phyloP scores from a whole-genome alignment of 2,797 vertebrate species.

The Tenualosa thibaudeaui region DNA sequence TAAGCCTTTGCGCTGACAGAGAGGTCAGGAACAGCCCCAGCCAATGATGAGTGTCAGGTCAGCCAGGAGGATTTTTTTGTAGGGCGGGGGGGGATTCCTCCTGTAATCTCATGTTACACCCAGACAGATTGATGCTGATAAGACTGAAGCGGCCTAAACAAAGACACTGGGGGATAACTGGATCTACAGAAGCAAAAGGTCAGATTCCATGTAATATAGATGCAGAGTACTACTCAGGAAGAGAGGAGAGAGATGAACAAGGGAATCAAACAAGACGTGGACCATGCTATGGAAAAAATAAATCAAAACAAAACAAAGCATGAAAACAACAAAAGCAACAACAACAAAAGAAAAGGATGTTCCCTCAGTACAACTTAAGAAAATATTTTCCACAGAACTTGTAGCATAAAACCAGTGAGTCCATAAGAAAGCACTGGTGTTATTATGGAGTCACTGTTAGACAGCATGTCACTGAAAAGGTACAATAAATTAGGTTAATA shows the following conservation, averaged over 20 bases:
- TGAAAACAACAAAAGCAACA: background rate
- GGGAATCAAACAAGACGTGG: background rate
- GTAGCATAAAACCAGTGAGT: too few relatives aligned
- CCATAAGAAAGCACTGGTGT: background rate
- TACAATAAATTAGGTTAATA: background rate
- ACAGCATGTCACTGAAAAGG: background rate
- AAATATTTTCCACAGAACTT: background rate
- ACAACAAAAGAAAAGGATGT: background rate
- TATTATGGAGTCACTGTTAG: background rate
- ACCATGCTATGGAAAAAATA: background rate
- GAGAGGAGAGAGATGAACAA: background rate
- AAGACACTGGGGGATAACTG: constrained; percentile 7
- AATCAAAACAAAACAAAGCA: background rate
- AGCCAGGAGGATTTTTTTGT: background rate
- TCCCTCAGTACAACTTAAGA: background rate
- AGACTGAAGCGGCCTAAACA: background rate
- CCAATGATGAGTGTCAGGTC: constrained; percentile 31
- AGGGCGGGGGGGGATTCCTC: background rate
- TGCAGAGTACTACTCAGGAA: background rate
- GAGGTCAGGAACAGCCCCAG: constrained; percentile 36
- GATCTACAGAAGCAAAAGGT: background rate
- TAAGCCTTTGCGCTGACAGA: background rate
- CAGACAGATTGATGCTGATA: constrained; percentile 20
- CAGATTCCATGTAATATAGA: background rate
- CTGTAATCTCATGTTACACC: constrained; percentile 17